Evolutionary conservation across 2,888 invertebrate species (phyloP), one percentile per base, ranked within the genome.

Genomic region (Prenolepis imparis): DNA sequence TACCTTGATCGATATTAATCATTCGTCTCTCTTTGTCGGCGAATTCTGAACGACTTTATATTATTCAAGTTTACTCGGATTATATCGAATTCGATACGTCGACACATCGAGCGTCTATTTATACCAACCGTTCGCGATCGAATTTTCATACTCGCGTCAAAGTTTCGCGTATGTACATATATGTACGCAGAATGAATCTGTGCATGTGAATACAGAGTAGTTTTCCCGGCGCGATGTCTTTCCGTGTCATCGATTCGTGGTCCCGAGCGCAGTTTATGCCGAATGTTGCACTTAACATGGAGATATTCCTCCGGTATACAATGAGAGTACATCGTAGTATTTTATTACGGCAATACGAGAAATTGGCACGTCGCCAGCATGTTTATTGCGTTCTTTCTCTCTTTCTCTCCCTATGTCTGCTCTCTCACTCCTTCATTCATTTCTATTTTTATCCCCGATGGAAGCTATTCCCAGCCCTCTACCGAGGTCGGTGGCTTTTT

Each of bases 311-410:
- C 39, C 52, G 36, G 15, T 12, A 52, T 36, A 64, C 36, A 52
- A 75, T 41, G 24, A 15, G 41, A 32, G 44, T 21, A 44, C 75
- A 36, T 24, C 66, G 36, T 57, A 44, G 28, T 36, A 59, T 73
- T 73, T 63, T 82, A 75, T 82, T 75, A 75, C 36, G 57, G 32
- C 36, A 57, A 82, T 44, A 55, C 32, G 57, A 67, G 44, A 82
- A 75, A 75, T 75, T 82, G 75, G 77, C 67, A 41, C 57, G n/a
- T 28, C 24, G 57, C 75, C 75, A 67, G 82, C 36, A 48, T 55
- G 44, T 28, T 74, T 82, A 75, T 75, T 52, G 75, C 75, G 21
- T 52, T 48, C 18, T 64, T 36, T 11, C 36, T 21, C 15, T 24
- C 18, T 64, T 36, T 11, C 48, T n/a, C 15, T 24, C n/a, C n/a